Evolutionary conservation across 2,888 invertebrate genomes (phyloP).

Genomic region (Danaus chrysippus): DNA sequence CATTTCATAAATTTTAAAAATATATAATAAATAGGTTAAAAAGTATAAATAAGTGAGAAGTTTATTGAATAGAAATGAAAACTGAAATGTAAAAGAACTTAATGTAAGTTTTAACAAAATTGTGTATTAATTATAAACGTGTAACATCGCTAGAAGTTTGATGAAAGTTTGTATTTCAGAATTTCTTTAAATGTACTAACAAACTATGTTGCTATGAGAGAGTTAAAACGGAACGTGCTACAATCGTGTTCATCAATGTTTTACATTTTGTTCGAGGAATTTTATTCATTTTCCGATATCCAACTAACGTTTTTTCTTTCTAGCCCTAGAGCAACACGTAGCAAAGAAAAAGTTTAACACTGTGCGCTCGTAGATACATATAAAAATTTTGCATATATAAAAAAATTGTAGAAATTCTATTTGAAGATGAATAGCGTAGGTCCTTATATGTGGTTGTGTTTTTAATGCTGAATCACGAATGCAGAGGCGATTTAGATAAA

Average conservation of each 20-base stretch:
- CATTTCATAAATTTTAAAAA: too few species aligned
- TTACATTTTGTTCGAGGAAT: slow-evolving; percentile 26
- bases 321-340: slow-evolving; percentile 17
- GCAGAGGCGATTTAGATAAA: too few species aligned
- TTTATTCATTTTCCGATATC: slow-evolving; percentile 28
- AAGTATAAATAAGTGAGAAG: background rate
- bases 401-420: too few species aligned
- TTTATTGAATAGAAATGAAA: background rate
- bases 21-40: too few species aligned
- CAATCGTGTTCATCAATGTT: slow-evolving; percentile 30
- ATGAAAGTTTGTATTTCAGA: slow-evolving; percentile 14
- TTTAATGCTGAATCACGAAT: too few species aligned
- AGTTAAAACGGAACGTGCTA: slow-evolving; percentile 28
- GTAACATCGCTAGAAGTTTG: background rate
- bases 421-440: too few species aligned
- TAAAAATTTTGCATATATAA: too few species aligned
- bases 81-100: background rate
- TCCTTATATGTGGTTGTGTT: too few species aligned
- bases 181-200: slow-evolving; percentile 24
- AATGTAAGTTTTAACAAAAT: background rate
- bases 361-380: too few species aligned
- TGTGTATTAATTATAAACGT: background rate
- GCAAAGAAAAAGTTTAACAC: background rate
- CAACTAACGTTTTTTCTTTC: slow-evolving; percentile 26
- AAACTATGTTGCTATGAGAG: slow-evolving; percentile 26